Evolutionary conservation across 2,888 invertebrate genomes (phyloP).

Genomic region (Pandemis corylana): DNA sequence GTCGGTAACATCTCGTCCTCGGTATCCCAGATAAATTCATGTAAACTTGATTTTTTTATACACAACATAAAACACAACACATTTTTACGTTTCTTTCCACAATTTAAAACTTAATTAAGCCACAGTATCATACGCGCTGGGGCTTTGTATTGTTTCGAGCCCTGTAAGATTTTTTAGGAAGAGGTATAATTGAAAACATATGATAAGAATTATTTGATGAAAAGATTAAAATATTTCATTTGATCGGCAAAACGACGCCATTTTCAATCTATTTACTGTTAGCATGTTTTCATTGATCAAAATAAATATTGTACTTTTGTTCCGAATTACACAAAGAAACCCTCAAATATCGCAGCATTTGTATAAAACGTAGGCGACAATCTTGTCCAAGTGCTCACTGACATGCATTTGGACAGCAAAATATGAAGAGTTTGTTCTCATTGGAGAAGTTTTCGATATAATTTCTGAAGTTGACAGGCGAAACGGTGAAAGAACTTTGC

Average conservation of each 20-base stretch:
- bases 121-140: constrained; percentile 17
- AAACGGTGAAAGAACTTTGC: constrained; percentile 41
- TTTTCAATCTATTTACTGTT: constrained; percentile 72
- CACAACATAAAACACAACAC: constrained; percentile 67
- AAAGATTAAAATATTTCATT: constrained; percentile 52
- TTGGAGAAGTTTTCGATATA: constrained; percentile 37
- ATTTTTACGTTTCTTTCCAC: constrained; percentile 60
- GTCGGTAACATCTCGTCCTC: constrained; percentile 80
- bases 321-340: constrained; percentile 19
- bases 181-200: constrained; percentile 37
- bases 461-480: constrained; percentile 35
- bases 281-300: constrained; percentile 46
- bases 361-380: neutral
- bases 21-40: constrained; percentile 73
- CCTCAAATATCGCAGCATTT: neutral
- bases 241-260: constrained; percentile 82
- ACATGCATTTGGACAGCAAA: constrained; percentile 16
- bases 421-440: constrained; percentile 43
- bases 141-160: constrained; percentile 22
- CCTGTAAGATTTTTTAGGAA: constrained; percentile 8
- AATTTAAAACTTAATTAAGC: constrained; percentile 54
- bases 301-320: constrained; percentile 19
- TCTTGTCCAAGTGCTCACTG: neutral
- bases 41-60: constrained; percentile 72
- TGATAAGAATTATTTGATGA: constrained; percentile 64